Conservation (phyloP, 2,113 vertebrate species). For the Antechinus stuartii region DNA sequence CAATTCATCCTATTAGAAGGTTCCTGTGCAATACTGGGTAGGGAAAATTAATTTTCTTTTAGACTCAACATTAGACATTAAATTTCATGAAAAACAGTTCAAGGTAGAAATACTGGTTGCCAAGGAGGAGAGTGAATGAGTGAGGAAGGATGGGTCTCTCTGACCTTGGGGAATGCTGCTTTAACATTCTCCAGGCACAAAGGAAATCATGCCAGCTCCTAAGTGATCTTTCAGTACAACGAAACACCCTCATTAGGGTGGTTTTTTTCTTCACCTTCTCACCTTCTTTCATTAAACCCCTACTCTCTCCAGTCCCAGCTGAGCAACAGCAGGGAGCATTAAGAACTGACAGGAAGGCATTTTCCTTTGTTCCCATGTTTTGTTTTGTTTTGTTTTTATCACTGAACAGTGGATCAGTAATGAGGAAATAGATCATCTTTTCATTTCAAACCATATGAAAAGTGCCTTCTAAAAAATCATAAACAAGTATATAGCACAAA, state of each 20-base stretch:
- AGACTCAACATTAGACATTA: constrained; percentile 53
- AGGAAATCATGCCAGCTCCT: constrained; percentile 72
- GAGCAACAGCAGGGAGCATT: constrained; percentile 81
- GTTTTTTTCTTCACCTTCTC: constrained; percentile 76
- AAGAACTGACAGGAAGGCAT: constrained; percentile 82
- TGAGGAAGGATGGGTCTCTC: constrained; percentile 65
- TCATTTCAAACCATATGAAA: constrained; percentile 74
- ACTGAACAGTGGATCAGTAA: constrained; percentile 78
- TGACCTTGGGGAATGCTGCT: constrained; percentile 72
- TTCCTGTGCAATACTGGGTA: background rate
- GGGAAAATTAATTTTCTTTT: constrained; percentile 56
- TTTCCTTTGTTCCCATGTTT: constrained; percentile 83
- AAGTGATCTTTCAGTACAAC: constrained; percentile 79
- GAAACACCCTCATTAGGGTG: constrained; percentile 80
- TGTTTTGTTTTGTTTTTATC: constrained; percentile 75
- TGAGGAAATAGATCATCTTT: constrained; percentile 83
- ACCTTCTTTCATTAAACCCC: constrained; percentile 85
- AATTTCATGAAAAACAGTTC: constrained; percentile 51
- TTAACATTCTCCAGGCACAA: constrained; percentile 72
- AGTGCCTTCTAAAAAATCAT: constrained; percentile 75
- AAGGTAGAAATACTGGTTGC: constrained; percentile 63
- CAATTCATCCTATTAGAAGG: fast-evolving
- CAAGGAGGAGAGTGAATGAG: constrained; percentile 32
- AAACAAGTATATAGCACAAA: constrained; percentile 71
- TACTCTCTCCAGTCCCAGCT: constrained; percentile 77